Evolutionary conservation across 2,888 invertebrate species (phyloP).

Genomic region (Tinea semifulvella): DNA sequence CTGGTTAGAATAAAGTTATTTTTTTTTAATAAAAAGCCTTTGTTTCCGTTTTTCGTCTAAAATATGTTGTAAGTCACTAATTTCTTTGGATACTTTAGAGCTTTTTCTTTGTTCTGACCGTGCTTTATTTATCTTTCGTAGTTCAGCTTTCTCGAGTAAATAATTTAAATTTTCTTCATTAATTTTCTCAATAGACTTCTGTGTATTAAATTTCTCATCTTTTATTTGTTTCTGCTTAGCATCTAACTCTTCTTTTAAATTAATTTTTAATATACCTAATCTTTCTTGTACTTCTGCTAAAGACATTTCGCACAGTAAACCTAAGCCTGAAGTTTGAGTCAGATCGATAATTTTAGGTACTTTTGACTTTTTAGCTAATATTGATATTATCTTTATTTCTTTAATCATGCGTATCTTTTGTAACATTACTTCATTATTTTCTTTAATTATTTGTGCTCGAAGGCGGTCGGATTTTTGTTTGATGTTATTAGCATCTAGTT

Average conservation of each 20-base stretch:
- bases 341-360: constrained; percentile 65
- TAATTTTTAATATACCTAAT: constrained; percentile 53
- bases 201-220: constrained; percentile 47
- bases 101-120: not conserved
- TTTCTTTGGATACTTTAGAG: constrained; percentile 29
- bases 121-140: constrained; percentile 36
- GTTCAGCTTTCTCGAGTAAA: constrained; percentile 35
- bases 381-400: constrained; percentile 55
- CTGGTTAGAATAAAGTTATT: not conserved
- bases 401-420: constrained; percentile 55
- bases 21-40: not conserved
- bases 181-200: constrained; percentile 51
- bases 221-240: constrained; percentile 49
- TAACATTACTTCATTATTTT: constrained; percentile 57
- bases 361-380: constrained; percentile 59
- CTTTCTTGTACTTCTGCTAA: constrained; percentile 69
- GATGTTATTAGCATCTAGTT: constrained; percentile 35
- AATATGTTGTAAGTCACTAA: constrained; percentile 50
- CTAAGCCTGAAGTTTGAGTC: constrained; percentile 65
- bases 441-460: constrained; percentile 43
- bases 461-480: constrained; percentile 39
- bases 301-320: constrained; percentile 72
- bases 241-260: constrained; percentile 61
- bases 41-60: constrained; percentile 54
- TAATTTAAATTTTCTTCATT: constrained; percentile 48